These are phyloP conservation scores for Enteromius anoplus DNA, from an alignment of 2,797 vertebrate species.

Conservation along the genomic window DNA sequence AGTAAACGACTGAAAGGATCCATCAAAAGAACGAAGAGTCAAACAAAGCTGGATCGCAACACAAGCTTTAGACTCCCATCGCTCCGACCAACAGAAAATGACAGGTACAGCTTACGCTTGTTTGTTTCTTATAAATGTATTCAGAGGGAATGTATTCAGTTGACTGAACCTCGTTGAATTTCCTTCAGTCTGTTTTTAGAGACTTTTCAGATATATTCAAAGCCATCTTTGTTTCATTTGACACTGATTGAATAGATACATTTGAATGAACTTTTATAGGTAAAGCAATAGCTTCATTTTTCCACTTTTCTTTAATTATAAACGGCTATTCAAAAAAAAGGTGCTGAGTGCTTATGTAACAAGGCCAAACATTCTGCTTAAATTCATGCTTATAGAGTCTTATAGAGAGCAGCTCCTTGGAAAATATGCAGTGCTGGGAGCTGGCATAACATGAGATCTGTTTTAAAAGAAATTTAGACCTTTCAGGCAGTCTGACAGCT, in stretches of 20 bases:
- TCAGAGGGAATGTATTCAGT: background rate
- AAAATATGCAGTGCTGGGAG: slow-evolving; percentile 26
- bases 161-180: background rate
- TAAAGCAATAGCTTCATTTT: background rate
- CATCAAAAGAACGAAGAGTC: slow-evolving; percentile 97
- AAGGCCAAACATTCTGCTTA: background rate
- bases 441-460: slow-evolving; percentile 22
- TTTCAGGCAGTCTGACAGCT: slow-evolving; percentile 35
- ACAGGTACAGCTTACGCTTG: slow-evolving; percentile 80
- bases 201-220: background rate
- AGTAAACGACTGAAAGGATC: slow-evolving; percentile 97
- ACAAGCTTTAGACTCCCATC: slow-evolving; percentile 91
- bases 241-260: background rate
- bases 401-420: slow-evolving; percentile 28
- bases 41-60: slow-evolving; percentile 93
- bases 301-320: background rate
- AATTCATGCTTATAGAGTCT: slow-evolving; percentile 1
- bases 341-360: background rate
- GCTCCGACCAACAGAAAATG: slow-evolving; percentile 79
- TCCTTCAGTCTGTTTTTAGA: background rate
- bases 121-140: background rate
- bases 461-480: slow-evolving; percentile 34
- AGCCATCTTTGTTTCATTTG: background rate
- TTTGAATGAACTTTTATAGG: background rate
- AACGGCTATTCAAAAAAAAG: background rate